A percentile compares a stretch with the other conserved stretches of the same genome.
These are phyloP conservation scores for Potorous gilbertii DNA, from an alignment of 2,797 vertebrate species.

Conservation along the genomic window DNA sequence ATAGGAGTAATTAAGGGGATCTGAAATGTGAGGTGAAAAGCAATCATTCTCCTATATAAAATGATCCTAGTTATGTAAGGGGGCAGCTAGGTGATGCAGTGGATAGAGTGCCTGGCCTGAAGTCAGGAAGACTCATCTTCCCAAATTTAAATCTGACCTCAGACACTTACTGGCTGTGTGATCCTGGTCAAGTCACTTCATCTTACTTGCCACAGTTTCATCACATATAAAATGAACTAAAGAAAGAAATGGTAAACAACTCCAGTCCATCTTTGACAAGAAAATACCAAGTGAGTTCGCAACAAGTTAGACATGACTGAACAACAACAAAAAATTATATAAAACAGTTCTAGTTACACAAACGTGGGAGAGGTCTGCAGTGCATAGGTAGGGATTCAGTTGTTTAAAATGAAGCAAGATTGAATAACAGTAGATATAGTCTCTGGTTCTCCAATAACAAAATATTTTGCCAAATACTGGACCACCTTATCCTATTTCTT, in stretches of 20 bases:
- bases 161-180: not conserved
- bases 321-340: not conserved
- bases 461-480: not conserved
- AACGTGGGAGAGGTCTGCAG: accelerated
- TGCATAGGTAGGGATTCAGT: not conserved
- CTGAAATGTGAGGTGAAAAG: not conserved
- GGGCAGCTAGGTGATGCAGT: not conserved
- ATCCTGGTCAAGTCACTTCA: not conserved
- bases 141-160: not conserved
- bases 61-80: not conserved
- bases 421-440: not conserved
- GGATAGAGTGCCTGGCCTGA: not conserved
- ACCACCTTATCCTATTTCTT: not conserved
- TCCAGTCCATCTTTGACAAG: not conserved
- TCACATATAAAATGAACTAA: not conserved
- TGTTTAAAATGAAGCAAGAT: not conserved
- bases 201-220: not conserved
- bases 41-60: not conserved
- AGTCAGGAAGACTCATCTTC: not conserved
- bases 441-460: not conserved
- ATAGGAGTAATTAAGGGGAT: not conserved
- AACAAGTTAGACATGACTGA: not conserved
- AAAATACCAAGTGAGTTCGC: not conserved
- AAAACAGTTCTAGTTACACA: not conserved
- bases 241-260: not conserved